A percentile compares a stretch with the other conserved stretches of the same genome.
Evolutionary conservation across 1,140 invertebrate species (phyloP).

Genomic region (Aphelinus atriplicis): DNA sequence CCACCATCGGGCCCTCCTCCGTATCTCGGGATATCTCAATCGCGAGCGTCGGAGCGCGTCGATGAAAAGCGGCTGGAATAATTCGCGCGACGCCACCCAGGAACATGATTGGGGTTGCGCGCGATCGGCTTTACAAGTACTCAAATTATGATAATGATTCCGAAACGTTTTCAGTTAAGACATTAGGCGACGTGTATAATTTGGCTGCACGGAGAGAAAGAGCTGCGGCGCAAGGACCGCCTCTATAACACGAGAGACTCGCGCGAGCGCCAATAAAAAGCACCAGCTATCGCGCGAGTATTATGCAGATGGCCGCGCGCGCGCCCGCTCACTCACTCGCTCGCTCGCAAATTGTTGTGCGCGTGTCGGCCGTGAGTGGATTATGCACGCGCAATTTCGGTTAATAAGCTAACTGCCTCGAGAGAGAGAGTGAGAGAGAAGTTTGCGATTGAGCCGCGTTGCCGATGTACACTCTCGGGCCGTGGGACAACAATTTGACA

Average conservation of each 20-base stretch:
- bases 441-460: neutral
- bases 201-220: conserved; percentile 49
- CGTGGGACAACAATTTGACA: conserved; percentile 21
- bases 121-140: conserved; percentile 39
- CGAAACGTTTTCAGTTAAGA: conserved; percentile 60
- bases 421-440: too few relatives aligned
- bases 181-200: conserved; percentile 60
- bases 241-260: conserved; percentile 5
- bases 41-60: conserved; percentile 24
- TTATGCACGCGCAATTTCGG: conserved; percentile 38
- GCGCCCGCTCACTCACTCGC: neutral
- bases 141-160: conserved; percentile 63
- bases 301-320: conserved; percentile 54
- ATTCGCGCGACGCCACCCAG: conserved; percentile 55
- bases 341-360: neutral
- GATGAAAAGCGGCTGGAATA: conserved; percentile 53
- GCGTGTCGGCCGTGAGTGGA: neutral
- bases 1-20: neutral
- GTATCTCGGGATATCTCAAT: conserved; percentile 53
- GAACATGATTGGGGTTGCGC: conserved; percentile 52
- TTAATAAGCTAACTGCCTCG: conserved; percentile 34
- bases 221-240: conserved; percentile 30
- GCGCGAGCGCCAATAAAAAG: conserved; percentile 51
- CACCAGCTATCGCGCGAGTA: conserved; percentile 27
- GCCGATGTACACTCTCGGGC: too few relatives aligned